Evolutionary conservation across 2,888 invertebrate species (phyloP).

Genomic region (Nomada lathburiana): DNA sequence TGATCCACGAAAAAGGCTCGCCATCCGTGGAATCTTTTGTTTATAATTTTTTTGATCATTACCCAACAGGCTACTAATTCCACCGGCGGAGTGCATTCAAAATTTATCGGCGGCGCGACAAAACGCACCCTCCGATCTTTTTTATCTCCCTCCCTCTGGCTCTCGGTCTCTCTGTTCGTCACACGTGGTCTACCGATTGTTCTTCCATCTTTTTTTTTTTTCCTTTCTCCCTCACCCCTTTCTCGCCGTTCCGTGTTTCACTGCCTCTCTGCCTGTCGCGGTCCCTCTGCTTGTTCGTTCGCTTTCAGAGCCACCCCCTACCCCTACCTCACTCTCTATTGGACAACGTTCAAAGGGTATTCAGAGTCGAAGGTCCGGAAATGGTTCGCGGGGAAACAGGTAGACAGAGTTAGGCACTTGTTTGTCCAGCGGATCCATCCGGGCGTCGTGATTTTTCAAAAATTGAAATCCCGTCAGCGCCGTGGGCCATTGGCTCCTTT

Average conservation of each 20-base stretch:
- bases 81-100: conserved; percentile 80
- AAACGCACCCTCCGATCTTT: conserved; percentile 73
- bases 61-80: conserved; percentile 81
- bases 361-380: conserved; percentile 72
- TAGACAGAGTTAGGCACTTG: conserved; percentile 66
- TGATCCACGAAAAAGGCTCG: conserved; percentile 84
- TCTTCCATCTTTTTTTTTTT: conserved; percentile 16
- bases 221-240: conserved; percentile 1
- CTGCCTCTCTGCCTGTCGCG: conserved; percentile 39
- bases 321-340: conserved; percentile 63
- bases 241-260: conserved; percentile 1
- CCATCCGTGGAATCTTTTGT: conserved; percentile 85
- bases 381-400: conserved; percentile 58
- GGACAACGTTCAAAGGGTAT: conserved; percentile 72
- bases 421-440: conserved; percentile 55
- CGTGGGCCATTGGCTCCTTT: conserved; percentile 12
- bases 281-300: conserved; percentile 49
- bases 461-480: conserved; percentile 29
- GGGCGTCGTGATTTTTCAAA: conserved; percentile 55
- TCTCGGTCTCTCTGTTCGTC: conserved; percentile 40
- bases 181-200: conserved; percentile 10
- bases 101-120: conserved; percentile 79
- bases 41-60: conserved; percentile 84
- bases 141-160: conserved; percentile 63
- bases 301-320: conserved; percentile 55